These are phyloP conservation scores for Corythornis leucogaster DNA, from an alignment of 2,797 vertebrate species.

Conservation along the genomic window DNA sequence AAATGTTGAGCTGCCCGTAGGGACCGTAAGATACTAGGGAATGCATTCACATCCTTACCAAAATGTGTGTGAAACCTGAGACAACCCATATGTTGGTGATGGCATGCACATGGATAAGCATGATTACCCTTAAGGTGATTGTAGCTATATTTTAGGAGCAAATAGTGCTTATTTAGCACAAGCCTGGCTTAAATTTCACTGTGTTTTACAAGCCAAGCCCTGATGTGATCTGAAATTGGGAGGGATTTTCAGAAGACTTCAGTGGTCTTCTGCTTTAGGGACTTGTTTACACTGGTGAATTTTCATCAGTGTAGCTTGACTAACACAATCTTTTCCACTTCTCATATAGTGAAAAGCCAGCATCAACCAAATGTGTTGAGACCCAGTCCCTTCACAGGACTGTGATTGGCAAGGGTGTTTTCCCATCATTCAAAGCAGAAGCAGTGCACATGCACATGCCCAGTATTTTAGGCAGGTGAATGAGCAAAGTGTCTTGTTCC, in stretches of 20 bases:
- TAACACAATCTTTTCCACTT: neutral
- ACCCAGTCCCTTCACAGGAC: neutral
- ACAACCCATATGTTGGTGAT: neutral
- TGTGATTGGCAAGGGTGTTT: neutral
- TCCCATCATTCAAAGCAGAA: neutral
- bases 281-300: neutral
- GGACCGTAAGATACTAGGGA: neutral
- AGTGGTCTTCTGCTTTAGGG: neutral
- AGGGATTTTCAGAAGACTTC: neutral
- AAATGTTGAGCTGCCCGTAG: neutral
- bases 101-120: neutral
- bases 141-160: neutral
- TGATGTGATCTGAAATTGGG: neutral
- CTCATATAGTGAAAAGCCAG: neutral
- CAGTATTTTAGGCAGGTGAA: neutral
- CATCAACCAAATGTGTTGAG: neutral
- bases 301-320: neutral
- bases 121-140: neutral
- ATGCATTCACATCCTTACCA: neutral
- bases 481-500: neutral
- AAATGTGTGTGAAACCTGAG: constrained; percentile 21
- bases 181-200: neutral
- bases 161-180: neutral
- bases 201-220: neutral
- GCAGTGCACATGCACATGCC: neutral